Conservation (phyloP, 1,140 invertebrate genomes). For the Caerostris extrusa region DNA sequence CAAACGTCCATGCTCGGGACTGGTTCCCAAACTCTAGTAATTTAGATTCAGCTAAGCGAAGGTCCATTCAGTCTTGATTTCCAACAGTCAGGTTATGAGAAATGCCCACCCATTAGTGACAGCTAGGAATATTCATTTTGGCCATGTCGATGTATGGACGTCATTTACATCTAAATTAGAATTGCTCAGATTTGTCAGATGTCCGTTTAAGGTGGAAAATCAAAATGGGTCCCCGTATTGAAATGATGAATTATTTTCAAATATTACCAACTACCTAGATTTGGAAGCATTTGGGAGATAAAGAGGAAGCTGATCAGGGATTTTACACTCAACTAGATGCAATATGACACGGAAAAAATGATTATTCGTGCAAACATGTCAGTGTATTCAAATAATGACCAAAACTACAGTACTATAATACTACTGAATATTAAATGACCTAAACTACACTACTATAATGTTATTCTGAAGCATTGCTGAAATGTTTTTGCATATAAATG, state of each 20-base stretch:
- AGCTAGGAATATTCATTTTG: not conserved
- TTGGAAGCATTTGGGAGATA: not conserved
- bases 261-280: not conserved
- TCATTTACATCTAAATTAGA: constrained; percentile 26
- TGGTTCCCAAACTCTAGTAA: not conserved
- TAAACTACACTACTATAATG: too few relatives aligned
- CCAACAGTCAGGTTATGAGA: not conserved
- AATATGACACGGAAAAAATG: too few relatives aligned
- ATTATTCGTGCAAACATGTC: too few relatives aligned
- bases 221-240: not conserved
- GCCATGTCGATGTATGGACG: not conserved
- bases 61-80: not conserved
- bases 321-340: too few relatives aligned
- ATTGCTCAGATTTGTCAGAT: constrained; percentile 28
- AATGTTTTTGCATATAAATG: too few relatives aligned
- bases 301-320: too few relatives aligned
- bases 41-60: not conserved
- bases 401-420: too few relatives aligned
- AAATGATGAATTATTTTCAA: constrained; percentile 1
- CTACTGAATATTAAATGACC: too few relatives aligned
- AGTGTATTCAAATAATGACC: too few relatives aligned
- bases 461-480: too few relatives aligned
- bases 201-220: not conserved
- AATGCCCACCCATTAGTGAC: not conserved
- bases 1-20: not conserved